phyloP scores from a whole-genome alignment of 2,113 vertebrate species.

The Xiphias gladius region DNA sequence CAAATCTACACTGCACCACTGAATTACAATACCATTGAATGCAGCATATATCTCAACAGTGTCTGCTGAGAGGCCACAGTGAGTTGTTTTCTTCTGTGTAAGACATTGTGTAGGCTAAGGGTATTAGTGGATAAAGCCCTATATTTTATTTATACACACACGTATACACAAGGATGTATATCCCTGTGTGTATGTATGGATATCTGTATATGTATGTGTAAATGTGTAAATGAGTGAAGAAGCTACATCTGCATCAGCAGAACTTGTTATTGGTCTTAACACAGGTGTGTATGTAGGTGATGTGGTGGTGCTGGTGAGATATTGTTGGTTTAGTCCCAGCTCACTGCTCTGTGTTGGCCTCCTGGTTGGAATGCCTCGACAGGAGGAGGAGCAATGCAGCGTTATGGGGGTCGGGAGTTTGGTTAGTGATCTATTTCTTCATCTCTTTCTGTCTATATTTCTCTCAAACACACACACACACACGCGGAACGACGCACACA shows the following conservation, averaged over 20 bases:
- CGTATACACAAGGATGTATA: no score
- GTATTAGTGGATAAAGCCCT: neutral
- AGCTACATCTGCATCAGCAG: neutral
- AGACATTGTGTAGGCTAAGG: neutral
- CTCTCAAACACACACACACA: neutral
- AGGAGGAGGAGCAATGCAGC: constrained; percentile 16
- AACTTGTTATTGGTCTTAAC: neutral
- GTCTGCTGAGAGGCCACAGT: neutral
- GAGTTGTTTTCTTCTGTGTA: neutral
- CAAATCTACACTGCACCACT: neutral
- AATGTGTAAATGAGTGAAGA: neutral
- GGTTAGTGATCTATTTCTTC: constrained; percentile 55
- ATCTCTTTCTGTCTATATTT: constrained; percentile 28
- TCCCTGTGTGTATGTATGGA: no score
- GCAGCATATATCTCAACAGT: neutral
- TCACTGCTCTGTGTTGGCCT: constrained; percentile 30
- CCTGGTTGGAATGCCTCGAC: constrained; percentile 57
- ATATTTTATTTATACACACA: no score
- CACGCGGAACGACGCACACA: constrained; percentile 25
- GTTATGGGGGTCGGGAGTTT: constrained; percentile 58
- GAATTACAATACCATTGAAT: neutral
- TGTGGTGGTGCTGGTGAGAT: constrained; percentile 3
- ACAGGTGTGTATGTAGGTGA: constrained; percentile 50
- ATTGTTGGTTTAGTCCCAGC: constrained; percentile 44
- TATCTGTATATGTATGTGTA: no score